Evolutionary conservation across 2,113 vertebrate genomes (phyloP).

Genomic region (Ploceus nigricollis): DNA sequence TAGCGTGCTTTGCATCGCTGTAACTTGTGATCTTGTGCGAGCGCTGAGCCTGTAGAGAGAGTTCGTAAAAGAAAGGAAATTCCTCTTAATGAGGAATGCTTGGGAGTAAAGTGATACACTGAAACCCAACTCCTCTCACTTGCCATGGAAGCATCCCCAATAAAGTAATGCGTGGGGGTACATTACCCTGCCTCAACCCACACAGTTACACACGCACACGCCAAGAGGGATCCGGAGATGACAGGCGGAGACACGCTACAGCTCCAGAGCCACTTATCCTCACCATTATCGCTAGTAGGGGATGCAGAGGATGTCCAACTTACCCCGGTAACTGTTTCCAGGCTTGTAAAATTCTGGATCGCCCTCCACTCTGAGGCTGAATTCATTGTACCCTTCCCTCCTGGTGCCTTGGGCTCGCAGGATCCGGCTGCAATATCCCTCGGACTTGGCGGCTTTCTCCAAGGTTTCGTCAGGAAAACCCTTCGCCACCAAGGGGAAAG

Average conservation of each 20-base stretch:
- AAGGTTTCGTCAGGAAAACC: slow-evolving; percentile 89
- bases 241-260: background rate
- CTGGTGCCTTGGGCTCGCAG: slow-evolving; percentile 87
- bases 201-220: background rate
- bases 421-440: slow-evolving; percentile 94
- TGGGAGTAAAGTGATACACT: background rate
- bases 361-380: slow-evolving; percentile 93
- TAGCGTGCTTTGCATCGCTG: background rate
- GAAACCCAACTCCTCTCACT: slow-evolving; percentile 19
- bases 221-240: background rate
- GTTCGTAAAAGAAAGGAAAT: background rate
- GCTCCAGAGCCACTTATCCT: background rate
- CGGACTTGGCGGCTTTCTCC: slow-evolving; percentile 84
- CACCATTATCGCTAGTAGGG: fast-evolving
- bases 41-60: background rate
- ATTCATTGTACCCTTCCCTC: slow-evolving; percentile 90
- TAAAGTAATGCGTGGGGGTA: slow-evolving; percentile 5
- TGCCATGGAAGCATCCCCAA: slow-evolving; percentile 31
- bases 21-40: background rate
- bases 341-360: slow-evolving; percentile 95
- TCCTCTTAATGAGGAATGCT: background rate
- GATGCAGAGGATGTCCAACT: slow-evolving; percentile 22
- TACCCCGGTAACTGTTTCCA: slow-evolving; percentile 95
- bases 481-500: slow-evolving; percentile 72
- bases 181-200: background rate